Base-by-base conservation (phyloP, 1,140 invertebrate species). In the Odontomachus brunneus region DNA sequence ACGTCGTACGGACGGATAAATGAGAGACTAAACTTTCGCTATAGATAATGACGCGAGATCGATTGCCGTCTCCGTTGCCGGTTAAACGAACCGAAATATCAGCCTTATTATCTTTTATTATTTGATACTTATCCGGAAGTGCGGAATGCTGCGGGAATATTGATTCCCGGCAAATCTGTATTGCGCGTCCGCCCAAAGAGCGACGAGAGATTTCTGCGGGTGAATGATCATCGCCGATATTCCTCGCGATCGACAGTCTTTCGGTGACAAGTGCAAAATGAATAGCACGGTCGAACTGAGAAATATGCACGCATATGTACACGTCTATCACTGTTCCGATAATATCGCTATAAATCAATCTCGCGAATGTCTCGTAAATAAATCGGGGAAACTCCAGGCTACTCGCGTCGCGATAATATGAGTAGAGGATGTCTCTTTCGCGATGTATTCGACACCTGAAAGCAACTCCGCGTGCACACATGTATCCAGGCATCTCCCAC, bases 291-390 rank as follows among this genome's bases (percentile, higher is more conserved):
- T 1, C 53, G 60, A 66, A 38, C 4, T 29, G 22, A 76, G 33
- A 65, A 66, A 55, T 66, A 11, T 9, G 53, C 19, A 17, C 33
- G 29, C 33, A 4, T n/a, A 53, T 53, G 53, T 11, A 19, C 22
- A 66, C 19, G 26, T 66, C 15, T 76, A 38, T 76, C 75, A 55
- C 53, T 57, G 19, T 71, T 22, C 33, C 63, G 51, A 69, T 80
- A 55, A 78, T 80, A 29, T 44, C 38, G 33, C 53, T 69, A 71
- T 80, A 80, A 80, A 80, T 80, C 75, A 71, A 69, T 80, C 33
- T n/a, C 49, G 33, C 38, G 29, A 44, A 65, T 55, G 53, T 57
- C 74, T 76, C 51, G 49, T 67, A 67, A 78, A 69, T 78, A 78
- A 80, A 80, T 80, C 65, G 65, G n/a, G 65, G n/a, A 26, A 69